Evolutionary conservation across 1,140 invertebrate genomes (phyloP).

Genomic region (Penaeus japonicus): DNA sequence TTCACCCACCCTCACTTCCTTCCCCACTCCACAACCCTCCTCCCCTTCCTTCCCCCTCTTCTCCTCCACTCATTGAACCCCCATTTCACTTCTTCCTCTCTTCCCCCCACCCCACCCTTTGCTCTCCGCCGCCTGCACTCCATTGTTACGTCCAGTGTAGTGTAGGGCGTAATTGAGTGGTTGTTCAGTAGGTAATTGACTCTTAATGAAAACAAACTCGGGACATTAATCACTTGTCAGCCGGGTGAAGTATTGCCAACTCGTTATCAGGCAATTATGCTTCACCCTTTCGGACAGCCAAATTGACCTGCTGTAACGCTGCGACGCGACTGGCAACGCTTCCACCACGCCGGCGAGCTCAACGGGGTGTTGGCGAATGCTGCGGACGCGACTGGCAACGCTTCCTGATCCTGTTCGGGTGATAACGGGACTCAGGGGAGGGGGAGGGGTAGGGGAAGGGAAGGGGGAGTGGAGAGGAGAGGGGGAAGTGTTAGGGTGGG

Average conservation of each 20-base stretch:
- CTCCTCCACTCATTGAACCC: not conserved
- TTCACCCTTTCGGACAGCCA: not conserved
- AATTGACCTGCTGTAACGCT: too few species aligned
- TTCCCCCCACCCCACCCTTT: not conserved
- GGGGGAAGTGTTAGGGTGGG: too few species aligned
- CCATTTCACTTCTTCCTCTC: not conserved
- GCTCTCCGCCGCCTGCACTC: too few species aligned
- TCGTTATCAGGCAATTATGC: not conserved
- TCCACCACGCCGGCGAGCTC: too few species aligned
- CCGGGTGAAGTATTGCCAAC: constrained; percentile 19
- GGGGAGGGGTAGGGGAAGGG: too few species aligned
- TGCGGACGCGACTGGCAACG: too few species aligned
- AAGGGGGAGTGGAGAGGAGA: too few species aligned
- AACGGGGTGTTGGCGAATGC: too few species aligned
- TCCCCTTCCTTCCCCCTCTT: not conserved
- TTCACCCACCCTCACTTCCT: not conserved
- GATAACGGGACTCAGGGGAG: too few species aligned
- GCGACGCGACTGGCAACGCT: too few species aligned
- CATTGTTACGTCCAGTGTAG: too few species aligned
- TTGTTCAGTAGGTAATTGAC: constrained; percentile 23
- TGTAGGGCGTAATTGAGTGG: constrained; percentile 4
- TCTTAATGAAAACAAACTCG: constrained; percentile 37
- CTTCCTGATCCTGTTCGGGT: too few species aligned
- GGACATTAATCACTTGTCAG: constrained; percentile 30
- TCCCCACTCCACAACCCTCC: not conserved